Evolutionary conservation across 2,888 invertebrate species (phyloP).

Genomic region (Xestia xanthographa): DNA sequence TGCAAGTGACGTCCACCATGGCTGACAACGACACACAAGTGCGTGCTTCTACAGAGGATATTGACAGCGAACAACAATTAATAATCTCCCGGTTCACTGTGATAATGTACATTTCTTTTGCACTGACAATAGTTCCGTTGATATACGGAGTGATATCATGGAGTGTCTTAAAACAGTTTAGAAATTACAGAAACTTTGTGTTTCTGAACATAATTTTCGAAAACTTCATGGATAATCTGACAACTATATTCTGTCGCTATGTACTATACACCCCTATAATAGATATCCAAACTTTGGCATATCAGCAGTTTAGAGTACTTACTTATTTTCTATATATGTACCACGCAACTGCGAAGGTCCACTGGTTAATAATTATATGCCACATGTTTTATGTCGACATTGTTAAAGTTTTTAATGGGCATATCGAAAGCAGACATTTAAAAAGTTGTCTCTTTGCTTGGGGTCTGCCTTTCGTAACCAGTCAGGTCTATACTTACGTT

Average conservation of each 20-base stretch:
- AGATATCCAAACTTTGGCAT: neutral
- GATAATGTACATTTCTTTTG: neutral
- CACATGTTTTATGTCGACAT: constrained; percentile 18
- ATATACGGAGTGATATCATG: neutral
- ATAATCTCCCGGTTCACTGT: accelerated
- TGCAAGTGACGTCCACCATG: neutral
- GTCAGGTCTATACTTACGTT: neutral
- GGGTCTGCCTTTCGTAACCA: neutral
- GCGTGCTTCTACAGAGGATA: neutral
- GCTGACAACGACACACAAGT: constrained; percentile 1
- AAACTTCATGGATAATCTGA: neutral
- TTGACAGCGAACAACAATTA: neutral
- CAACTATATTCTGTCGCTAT: neutral
- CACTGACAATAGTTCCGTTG: neutral
- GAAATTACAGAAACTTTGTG: constrained; percentile 4
- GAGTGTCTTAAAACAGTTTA: constrained; percentile 12
- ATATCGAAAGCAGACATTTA: neutral
- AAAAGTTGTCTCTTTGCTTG: constrained; percentile 10
- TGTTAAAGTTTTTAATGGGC: constrained; percentile 5
- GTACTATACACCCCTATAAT: neutral
- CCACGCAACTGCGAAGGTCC: neutral
- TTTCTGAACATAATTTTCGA: constrained; percentile 2
- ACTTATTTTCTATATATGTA: neutral
- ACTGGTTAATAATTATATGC: neutral
- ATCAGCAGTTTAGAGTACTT: neutral